A percentile compares a stretch with the other conserved stretches of the same genome.
phyloP scores from a whole-genome alignment of 2,113 vertebrate species.

The Ibidorhyncha struthersii region DNA sequence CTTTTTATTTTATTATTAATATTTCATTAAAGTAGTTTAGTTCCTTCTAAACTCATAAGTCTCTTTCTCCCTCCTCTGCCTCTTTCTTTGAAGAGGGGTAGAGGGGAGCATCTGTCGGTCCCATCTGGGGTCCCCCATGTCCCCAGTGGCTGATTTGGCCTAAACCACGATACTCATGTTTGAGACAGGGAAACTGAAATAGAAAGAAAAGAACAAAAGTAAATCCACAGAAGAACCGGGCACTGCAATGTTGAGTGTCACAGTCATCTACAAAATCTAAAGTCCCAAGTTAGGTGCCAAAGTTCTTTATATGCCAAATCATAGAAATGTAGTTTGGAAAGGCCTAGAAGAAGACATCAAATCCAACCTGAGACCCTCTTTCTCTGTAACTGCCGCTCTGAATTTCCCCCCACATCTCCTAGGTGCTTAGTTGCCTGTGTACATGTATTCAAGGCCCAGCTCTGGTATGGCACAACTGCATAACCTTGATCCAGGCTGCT shows the following conservation, averaged over 20 bases:
- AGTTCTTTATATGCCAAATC: neutral
- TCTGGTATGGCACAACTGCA: fast-evolving
- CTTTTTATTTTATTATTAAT: too few relatives aligned
- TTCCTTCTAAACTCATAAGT: too few relatives aligned
- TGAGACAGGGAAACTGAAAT: neutral
- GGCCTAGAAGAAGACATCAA: neutral
- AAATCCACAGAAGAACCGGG: neutral
- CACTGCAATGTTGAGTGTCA: neutral
- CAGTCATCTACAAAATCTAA: neutral
- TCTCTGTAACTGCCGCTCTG: neutral
- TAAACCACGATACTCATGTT: too few relatives aligned
- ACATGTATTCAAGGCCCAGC: neutral
- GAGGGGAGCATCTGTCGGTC: too few relatives aligned
- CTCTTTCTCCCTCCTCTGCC: too few relatives aligned
- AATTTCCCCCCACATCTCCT: neutral
- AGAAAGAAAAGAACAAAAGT: neutral
- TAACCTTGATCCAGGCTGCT: neutral
- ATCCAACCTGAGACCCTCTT: neutral
- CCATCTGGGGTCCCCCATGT: too few relatives aligned
- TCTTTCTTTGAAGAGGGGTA: too few relatives aligned
- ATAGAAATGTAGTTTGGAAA: neutral
- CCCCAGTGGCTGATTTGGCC: too few relatives aligned
- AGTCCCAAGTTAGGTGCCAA: neutral
- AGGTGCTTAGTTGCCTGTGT: neutral
- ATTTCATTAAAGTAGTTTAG: too few relatives aligned